phyloP scores from a whole-genome alignment of 1,140 invertebrate genomes.

The Bombus pascuorum region DNA sequence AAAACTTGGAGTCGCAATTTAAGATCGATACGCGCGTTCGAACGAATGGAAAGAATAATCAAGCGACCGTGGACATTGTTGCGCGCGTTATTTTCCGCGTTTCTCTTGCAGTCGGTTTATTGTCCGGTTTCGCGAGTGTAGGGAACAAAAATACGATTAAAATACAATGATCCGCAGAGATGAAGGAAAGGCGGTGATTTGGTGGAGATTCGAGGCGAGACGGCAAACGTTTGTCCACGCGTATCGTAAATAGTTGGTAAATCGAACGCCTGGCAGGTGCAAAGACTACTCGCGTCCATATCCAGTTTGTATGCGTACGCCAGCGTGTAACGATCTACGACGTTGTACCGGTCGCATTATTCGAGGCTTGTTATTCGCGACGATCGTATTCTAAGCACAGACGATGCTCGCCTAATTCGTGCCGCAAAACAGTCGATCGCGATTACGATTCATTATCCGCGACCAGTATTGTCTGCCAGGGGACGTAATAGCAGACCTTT shows the following conservation, averaged over 20 bases:
- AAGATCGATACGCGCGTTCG: neutral
- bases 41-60: neutral
- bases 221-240: too few species aligned
- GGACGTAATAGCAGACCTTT: slow-evolving; percentile 56
- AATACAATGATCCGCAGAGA: neutral
- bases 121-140: neutral
- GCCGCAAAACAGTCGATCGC: slow-evolving; percentile 48
- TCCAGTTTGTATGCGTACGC: slow-evolving; percentile 16
- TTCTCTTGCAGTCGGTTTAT: neutral
- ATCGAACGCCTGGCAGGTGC: slow-evolving; percentile 56
- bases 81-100: neutral
- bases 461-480: slow-evolving; percentile 55
- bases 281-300: slow-evolving; percentile 25
- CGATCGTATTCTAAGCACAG: slow-evolving; percentile 61
- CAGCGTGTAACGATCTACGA: slow-evolving; percentile 14
- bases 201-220: too few species aligned
- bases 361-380: slow-evolving; percentile 49
- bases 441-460: slow-evolving; percentile 65
- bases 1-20: neutral
- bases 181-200: too few species aligned
- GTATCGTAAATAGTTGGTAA: slow-evolving; percentile 34
- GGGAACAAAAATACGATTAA: neutral
- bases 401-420: slow-evolving; percentile 62
- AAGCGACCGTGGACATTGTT: neutral
- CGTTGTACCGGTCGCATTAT: slow-evolving; percentile 28